phyloP scores from a whole-genome alignment of 2,113 vertebrate genomes.

The Austrofundulus limnaeus region DNA sequence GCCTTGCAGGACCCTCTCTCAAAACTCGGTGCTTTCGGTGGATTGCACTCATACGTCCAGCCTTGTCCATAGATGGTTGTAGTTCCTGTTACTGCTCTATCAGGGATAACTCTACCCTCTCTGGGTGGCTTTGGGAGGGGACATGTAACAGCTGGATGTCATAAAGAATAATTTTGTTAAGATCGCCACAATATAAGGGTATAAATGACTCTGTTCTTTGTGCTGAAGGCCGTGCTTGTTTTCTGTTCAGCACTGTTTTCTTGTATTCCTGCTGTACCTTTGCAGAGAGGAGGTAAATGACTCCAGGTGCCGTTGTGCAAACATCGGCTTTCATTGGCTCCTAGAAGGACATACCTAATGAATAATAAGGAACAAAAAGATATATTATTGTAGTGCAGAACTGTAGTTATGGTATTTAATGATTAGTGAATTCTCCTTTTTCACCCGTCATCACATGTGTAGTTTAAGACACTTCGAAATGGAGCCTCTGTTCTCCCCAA shows the following conservation, averaged over 20 bases:
- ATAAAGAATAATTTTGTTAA: neutral
- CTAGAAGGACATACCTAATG: constrained; percentile 81
- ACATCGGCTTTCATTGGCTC: constrained; percentile 79
- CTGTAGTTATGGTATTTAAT: neutral
- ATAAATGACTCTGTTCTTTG: neutral
- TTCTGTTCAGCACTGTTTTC: neutral
- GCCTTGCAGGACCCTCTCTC: constrained; percentile 81
- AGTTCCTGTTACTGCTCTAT: constrained; percentile 45
- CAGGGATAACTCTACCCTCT: constrained; percentile 71
- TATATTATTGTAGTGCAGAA: neutral
- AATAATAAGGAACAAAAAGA: neutral
- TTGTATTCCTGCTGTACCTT: constrained; percentile 73
- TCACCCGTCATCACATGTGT: constrained; percentile 85
- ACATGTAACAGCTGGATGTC: constrained; percentile 80
- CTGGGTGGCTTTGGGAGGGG: constrained; percentile 72
- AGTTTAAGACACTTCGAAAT: constrained; percentile 79
- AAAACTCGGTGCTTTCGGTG: constrained; percentile 76
- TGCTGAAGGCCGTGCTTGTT: neutral
- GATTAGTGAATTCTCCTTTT: constrained; percentile 5
- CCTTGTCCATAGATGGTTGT: constrained; percentile 72
- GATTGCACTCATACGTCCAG: constrained; percentile 81
- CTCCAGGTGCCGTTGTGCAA: constrained; percentile 83
- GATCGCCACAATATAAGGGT: too few relatives aligned
- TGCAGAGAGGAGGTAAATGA: constrained; percentile 74
- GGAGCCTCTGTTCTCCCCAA: constrained; percentile 75